Percentiles rank a stretch among this genome's conserved stretches.
phyloP scores from a whole-genome alignment of 37 sponge, comb jelly and placozoan genomes.

The Hexactinellida sp. region DNA sequence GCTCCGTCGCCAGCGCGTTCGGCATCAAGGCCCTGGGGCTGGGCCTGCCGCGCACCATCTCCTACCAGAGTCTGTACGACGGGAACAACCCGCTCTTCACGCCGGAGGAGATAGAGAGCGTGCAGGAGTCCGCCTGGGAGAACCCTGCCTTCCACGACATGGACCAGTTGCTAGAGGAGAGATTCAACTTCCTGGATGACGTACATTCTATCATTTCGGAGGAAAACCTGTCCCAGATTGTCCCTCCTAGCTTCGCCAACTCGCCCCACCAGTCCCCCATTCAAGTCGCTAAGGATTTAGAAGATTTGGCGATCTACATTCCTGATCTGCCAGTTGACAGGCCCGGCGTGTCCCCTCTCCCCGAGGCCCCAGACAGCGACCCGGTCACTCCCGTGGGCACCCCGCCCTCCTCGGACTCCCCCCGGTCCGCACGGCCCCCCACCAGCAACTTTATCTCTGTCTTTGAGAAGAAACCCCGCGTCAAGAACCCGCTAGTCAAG shows the following conservation, averaged over 20 bases:
- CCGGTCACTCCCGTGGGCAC: constrained; percentile 11
- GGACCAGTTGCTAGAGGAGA: constrained; percentile 74
- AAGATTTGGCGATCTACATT: neutral
- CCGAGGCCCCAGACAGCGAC: neutral
- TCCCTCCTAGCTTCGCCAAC: neutral
- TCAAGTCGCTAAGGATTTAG: neutral
- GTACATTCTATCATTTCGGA: neutral
- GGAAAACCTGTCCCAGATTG: neutral
- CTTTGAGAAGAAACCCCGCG: neutral
- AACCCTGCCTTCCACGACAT: constrained; percentile 69
- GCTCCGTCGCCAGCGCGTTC: neutral
- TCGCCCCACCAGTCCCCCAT: neutral
- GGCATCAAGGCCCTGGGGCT: neutral
- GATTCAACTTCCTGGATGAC: constrained; percentile 27
- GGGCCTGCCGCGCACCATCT: neutral
- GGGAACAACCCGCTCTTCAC: constrained; percentile 20
- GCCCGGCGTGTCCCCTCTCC: neutral
- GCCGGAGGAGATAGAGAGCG: constrained; percentile 44
- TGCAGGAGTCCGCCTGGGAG: constrained; percentile 48
- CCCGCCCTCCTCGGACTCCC: neutral
- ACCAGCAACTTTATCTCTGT: neutral
- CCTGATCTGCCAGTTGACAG: neutral
- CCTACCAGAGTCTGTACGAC: constrained; percentile 1
- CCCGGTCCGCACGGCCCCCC: neutral
- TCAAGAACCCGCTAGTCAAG: neutral